These are phyloP conservation scores for Rhagonycha lutea DNA, from an alignment of 2,888 invertebrate species.

Conservation along the genomic window DNA sequence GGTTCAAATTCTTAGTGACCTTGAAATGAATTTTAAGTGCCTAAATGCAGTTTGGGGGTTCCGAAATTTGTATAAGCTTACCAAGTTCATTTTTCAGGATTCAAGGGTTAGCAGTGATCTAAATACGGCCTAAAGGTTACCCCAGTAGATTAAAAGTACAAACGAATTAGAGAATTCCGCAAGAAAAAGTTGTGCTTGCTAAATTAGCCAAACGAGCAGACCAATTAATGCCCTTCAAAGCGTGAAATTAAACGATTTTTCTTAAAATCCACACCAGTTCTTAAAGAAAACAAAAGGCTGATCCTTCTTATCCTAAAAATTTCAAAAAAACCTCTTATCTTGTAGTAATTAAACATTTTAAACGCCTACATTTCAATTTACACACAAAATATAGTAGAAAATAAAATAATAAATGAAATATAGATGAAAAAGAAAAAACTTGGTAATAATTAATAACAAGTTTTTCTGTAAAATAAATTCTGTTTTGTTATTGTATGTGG, in stretches of 20 bases:
- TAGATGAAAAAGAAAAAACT: not conserved
- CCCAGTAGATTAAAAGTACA: too few species aligned
- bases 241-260: not conserved
- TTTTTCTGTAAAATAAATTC: not conserved
- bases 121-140: too few species aligned
- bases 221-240: not conserved
- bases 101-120: too few species aligned
- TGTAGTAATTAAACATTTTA: too few species aligned
- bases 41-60: too few species aligned
- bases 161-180: not conserved
- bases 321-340: too few species aligned
- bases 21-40: too few species aligned
- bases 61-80: too few species aligned
- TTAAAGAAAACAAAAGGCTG: not conserved
- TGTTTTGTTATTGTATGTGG: not conserved
- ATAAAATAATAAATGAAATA: not conserved
- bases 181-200: not conserved
- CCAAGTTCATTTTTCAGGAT: too few species aligned
- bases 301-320: not conserved
- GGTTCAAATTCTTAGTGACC: too few species aligned
- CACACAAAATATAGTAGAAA: not conserved
- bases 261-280: too few species aligned
- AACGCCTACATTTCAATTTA: not conserved
- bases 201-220: not conserved
- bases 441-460: not conserved